Conservation (phyloP, 2,797 vertebrate genomes). For the Poecile montanus region DNA sequence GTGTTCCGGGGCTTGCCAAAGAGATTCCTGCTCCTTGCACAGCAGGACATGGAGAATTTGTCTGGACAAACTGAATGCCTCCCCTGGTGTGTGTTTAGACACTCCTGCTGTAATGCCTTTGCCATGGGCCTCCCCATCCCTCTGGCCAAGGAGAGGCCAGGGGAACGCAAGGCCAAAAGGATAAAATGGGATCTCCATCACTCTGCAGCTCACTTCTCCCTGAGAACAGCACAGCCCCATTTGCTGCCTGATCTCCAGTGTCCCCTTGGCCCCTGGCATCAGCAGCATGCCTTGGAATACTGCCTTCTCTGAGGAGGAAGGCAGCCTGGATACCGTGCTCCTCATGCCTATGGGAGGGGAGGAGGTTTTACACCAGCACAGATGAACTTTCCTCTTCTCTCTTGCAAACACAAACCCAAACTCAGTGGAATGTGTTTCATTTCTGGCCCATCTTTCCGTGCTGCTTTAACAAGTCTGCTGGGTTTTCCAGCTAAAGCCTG, state of each 20-base stretch:
- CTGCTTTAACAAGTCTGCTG: constrained; percentile 29
- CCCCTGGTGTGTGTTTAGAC: background rate
- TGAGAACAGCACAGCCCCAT: background rate
- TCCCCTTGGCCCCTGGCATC: background rate
- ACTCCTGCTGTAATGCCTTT: background rate
- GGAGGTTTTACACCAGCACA: background rate
- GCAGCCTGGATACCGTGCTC: background rate
- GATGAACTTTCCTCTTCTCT: background rate
- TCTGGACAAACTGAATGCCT: background rate
- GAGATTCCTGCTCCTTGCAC: background rate
- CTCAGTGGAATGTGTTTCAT: constrained; percentile 40
- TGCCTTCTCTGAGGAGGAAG: rapidly evolving
- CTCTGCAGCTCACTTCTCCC: background rate
- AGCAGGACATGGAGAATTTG: background rate
- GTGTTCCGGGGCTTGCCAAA: background rate
- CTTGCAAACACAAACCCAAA: background rate
- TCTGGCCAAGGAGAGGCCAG: background rate
- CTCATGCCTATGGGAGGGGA: background rate
- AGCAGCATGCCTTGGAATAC: background rate
- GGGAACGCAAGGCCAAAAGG: background rate
- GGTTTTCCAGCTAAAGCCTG: background rate
- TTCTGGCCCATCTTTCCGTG: background rate
- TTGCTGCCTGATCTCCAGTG: background rate
- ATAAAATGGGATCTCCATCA: background rate
- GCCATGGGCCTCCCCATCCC: background rate